Conservation (phyloP, 53 echinoderm and acorn worm genomes). For the Echinometra lucunter region DNA sequence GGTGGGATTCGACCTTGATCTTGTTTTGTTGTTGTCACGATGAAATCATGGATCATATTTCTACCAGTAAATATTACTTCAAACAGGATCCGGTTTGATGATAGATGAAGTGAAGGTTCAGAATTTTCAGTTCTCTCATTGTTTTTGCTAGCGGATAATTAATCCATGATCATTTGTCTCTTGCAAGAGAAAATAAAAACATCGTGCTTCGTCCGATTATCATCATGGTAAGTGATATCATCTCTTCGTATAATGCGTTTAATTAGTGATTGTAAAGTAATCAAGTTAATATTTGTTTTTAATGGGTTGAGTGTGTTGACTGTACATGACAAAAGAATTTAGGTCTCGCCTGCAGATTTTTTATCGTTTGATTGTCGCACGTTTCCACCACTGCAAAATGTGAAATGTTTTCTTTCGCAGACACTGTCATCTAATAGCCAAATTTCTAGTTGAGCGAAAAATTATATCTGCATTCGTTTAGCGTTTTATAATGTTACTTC, state of each 20-base stretch:
- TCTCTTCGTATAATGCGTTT: no score
- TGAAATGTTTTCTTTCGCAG: background rate
- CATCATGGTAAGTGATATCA: background rate
- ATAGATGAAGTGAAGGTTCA: background rate
- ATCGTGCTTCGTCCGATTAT: background rate
- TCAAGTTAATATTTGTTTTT: no score
- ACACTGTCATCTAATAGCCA: no score
- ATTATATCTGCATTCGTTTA: no score
- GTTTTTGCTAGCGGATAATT: background rate
- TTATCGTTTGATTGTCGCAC: background rate
- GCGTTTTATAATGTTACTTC: no score
- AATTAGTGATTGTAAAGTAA: no score
- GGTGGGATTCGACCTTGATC: background rate
- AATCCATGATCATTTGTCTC: background rate
- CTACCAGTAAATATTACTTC: background rate
- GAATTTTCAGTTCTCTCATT: background rate
- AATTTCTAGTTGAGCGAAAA: no score
- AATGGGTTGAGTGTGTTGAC: no score
- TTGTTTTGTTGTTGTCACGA: background rate
- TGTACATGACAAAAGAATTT: no score
- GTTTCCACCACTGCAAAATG: background rate
- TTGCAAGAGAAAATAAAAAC: background rate
- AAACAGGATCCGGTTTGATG: background rate
- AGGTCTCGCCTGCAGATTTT: no score
- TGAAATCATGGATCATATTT: background rate